phyloP scores from a whole-genome alignment of 1,140 invertebrate species.

The Drosophila sucinea region DNA sequence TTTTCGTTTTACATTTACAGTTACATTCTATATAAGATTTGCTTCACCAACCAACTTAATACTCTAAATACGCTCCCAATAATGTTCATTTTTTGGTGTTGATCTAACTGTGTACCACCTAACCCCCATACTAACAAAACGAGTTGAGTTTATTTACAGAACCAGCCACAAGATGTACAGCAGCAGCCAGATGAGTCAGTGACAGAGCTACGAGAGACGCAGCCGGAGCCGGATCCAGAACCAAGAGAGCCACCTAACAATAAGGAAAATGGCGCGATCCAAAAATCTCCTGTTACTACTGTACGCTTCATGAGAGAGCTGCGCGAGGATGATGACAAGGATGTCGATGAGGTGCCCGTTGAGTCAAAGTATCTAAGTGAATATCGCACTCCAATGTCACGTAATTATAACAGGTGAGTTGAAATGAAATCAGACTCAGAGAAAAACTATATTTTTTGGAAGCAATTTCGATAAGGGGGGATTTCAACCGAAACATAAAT shows the following conservation, averaged over 20 bases:
- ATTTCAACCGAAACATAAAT: not conserved
- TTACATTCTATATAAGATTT: slow-evolving; percentile 34
- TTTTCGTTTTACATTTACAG: slow-evolving; percentile 45
- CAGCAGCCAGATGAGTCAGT: not conserved
- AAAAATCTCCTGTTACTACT: slow-evolving; percentile 20
- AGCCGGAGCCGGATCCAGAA: not conserved
- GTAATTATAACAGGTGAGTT: slow-evolving; percentile 65
- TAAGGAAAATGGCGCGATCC: not conserved
- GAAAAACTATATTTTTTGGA: not conserved
- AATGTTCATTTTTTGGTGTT: slow-evolving; percentile 21
- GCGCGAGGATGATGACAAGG: slow-evolving; percentile 7
- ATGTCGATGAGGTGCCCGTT: not conserved
- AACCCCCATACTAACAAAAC: slow-evolving; percentile 60
- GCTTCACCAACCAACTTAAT: slow-evolving; percentile 41
- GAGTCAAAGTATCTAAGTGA: slow-evolving; percentile 19
- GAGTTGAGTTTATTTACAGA: slow-evolving; percentile 75
- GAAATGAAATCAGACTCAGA: not conserved
- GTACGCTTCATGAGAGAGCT: slow-evolving; percentile 48
- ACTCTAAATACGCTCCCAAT: slow-evolving; percentile 36
- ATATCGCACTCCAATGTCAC: slow-evolving; percentile 57
- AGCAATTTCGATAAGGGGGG: not conserved
- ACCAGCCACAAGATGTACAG: slow-evolving; percentile 3
- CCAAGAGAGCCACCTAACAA: not conserved
- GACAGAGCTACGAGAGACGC: no score
- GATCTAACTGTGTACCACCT: slow-evolving; percentile 28